Evolutionary conservation across 2,888 invertebrate genomes (phyloP).

Genomic region (Trissoscelio sp.): DNA sequence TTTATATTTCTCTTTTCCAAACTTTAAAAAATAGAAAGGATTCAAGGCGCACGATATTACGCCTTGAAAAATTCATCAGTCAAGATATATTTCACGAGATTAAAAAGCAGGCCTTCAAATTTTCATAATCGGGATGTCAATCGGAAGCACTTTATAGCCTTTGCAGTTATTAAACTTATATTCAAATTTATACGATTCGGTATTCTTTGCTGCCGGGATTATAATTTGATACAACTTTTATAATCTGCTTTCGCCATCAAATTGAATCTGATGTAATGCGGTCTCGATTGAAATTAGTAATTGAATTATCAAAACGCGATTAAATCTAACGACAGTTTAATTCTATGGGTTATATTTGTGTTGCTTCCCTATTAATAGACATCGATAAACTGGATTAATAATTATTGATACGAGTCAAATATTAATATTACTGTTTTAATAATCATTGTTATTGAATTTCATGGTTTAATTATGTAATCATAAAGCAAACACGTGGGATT

Average conservation of each 20-base stretch:
- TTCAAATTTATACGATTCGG: constrained; percentile 15
- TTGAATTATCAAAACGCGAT: constrained; percentile 23
- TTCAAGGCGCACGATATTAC: not conserved
- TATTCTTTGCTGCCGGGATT: not conserved
- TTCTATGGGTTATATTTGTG: not conserved
- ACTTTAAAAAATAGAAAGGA: no score
- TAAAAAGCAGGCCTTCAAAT: constrained; percentile 27
- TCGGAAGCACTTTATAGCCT: constrained; percentile 16
- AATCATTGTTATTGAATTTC: constrained; percentile 4
- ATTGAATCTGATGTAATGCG: constrained; percentile 3
- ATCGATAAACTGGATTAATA: constrained; percentile 10
- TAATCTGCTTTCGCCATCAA: not conserved
- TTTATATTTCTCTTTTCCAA: no score
- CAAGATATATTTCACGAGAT: constrained; percentile 28
- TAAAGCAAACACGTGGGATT: constrained; percentile 1
- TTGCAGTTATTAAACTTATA: constrained; percentile 16
- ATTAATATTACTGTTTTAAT: constrained; percentile 10
- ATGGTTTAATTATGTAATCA: not conserved
- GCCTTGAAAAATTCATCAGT: constrained; percentile 4
- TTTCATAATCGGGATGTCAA: constrained; percentile 32
- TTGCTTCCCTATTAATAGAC: constrained; percentile 1
- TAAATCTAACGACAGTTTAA: constrained; percentile 12
- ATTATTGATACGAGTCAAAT: constrained; percentile 12
- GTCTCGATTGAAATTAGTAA: constrained; percentile 15
- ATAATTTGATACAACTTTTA: constrained; percentile 23